phyloP scores from a whole-genome alignment of 2,797 vertebrate genomes.

The Semaprochilodus insignis region DNA sequence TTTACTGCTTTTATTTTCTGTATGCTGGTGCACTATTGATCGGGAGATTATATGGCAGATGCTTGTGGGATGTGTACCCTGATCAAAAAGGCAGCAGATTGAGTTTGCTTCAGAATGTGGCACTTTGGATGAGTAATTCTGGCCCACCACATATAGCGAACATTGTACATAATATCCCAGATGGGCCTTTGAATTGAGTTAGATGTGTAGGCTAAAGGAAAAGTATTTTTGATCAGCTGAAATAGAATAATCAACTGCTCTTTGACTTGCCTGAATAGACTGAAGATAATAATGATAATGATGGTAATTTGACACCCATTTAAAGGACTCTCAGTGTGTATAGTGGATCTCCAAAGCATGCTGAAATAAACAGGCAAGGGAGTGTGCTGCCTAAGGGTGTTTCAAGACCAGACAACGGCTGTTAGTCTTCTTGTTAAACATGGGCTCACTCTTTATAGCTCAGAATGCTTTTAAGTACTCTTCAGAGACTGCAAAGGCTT shows the following conservation, averaged over 20 bases:
- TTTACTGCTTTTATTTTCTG: not conserved
- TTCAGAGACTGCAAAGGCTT: conserved; percentile 11
- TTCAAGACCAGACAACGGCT: conserved; percentile 11
- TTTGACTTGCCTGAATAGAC: conserved; percentile 20
- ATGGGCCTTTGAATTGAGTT: not conserved
- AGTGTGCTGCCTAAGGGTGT: not conserved
- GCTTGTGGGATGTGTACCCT: not conserved
- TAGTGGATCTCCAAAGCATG: not conserved
- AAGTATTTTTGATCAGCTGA: not conserved
- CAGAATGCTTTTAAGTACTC: conserved; percentile 1
- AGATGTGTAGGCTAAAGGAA: not conserved
- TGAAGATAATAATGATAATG: conserved; percentile 6
- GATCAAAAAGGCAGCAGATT: conserved; percentile 11
- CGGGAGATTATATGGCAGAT: not conserved
- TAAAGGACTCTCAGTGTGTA: not conserved
- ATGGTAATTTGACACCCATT: conserved; percentile 3
- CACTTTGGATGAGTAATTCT: not conserved
- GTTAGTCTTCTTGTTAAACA: not conserved
- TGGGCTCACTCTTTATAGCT: not conserved
- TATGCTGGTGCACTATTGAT: not conserved
- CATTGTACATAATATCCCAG: not conserved
- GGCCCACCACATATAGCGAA: not conserved
- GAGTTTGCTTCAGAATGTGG: not conserved
- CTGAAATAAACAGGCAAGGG: not conserved
- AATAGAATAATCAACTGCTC: conserved; percentile 11